phyloP scores from a whole-genome alignment of 2,113 vertebrate species.

The Podarcis cretensis region DNA sequence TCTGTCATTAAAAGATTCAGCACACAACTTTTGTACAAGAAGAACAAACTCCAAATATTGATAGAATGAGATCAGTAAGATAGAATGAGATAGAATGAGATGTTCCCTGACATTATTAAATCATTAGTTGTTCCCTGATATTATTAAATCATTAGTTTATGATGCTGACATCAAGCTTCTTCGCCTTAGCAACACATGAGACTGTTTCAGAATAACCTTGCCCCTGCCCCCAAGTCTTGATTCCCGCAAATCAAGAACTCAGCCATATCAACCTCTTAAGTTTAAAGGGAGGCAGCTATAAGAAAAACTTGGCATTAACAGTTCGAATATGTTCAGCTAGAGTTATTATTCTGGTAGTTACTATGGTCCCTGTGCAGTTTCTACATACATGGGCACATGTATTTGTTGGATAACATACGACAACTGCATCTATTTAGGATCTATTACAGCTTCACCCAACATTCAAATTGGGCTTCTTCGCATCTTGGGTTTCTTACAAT shows the following conservation, averaged over 20 bases:
- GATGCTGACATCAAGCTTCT: conserved; percentile 12
- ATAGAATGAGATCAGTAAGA: conserved; percentile 56
- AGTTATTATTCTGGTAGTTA: neutral
- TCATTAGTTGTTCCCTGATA: neutral
- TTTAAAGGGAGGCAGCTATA: neutral
- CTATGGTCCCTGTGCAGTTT: neutral
- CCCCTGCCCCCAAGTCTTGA: neutral
- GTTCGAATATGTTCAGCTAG: neutral
- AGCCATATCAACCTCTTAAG: neutral
- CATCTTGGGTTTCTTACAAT: no score
- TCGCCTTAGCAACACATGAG: conserved; percentile 22
- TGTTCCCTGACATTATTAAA: conserved; percentile 54
- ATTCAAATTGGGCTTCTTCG: no score
- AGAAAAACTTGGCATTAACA: neutral
- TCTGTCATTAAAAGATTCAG: conserved; percentile 11
- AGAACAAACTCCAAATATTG: conserved; percentile 16
- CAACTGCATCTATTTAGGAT: no score
- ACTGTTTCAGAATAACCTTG: neutral
- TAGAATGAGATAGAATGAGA: neutral
- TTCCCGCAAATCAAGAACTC: neutral
- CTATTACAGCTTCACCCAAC: no score
- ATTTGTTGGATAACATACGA: no score
- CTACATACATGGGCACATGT: no score
- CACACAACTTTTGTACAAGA: conserved; percentile 9
- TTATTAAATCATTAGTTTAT: conserved; percentile 31